phyloP scores from a whole-genome alignment of 2,797 vertebrate species.

The Gymnopithys bicolor region DNA sequence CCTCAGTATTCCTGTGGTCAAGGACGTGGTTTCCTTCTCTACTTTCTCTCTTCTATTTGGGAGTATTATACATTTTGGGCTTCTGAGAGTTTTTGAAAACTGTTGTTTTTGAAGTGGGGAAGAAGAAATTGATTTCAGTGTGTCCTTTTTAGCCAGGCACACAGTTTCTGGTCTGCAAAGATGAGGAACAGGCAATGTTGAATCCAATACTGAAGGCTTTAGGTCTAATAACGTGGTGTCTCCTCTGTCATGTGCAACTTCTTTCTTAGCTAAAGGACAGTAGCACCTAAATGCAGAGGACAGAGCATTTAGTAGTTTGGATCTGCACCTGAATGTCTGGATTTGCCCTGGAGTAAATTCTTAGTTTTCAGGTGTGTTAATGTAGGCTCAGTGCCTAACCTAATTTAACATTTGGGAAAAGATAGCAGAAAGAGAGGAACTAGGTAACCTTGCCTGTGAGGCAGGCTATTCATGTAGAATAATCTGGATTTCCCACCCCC shows the following conservation, averaged over 20 bases:
- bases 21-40: neutral
- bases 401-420: neutral
- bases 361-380: neutral
- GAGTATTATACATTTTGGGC: accelerated
- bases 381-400: neutral
- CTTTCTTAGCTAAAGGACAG: neutral
- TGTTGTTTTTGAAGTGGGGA: neutral
- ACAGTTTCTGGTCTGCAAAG: neutral
- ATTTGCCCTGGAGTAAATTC: constrained; percentile 8
- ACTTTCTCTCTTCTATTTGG: neutral
- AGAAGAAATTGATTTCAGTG: neutral
- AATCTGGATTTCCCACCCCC: neutral
- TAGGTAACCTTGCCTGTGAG: neutral
- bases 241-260: neutral
- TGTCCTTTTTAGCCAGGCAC: neutral
- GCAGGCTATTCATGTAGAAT: neutral
- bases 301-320: neutral
- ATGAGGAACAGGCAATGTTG: neutral
- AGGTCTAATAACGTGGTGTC: neutral
- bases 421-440: neutral
- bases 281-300: neutral
- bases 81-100: neutral
- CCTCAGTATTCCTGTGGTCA: neutral
- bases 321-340: neutral
- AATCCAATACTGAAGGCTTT: neutral